Percentiles rank a stretch among this genome's conserved stretches.
These are phyloP conservation scores for Lampris incognitus DNA, from an alignment of 2,113 vertebrate genomes.

Conservation along the genomic window DNA sequence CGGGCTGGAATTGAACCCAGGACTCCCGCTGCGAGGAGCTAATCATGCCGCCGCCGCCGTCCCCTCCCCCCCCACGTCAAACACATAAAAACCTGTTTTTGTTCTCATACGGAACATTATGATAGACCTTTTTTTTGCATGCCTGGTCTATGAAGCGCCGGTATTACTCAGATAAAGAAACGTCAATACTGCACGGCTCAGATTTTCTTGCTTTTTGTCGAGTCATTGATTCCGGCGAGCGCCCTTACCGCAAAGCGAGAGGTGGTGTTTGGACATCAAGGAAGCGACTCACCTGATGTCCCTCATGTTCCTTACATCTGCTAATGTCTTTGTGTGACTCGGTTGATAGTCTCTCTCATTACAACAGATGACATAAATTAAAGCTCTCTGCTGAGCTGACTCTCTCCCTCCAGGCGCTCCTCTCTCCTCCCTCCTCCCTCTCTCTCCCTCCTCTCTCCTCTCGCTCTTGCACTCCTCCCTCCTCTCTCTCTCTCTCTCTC, in stretches of 20 bases:
- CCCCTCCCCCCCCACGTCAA: too few relatives aligned
- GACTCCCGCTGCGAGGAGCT: too few relatives aligned
- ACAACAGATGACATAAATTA: slow-evolving; percentile 38
- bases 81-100: too few relatives aligned
- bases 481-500: slow-evolving; percentile 1
- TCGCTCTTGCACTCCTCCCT: too few relatives aligned
- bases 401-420: slow-evolving; percentile 11
- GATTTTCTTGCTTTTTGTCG: slow-evolving; percentile 12
- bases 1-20: too few relatives aligned
- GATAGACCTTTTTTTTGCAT: too few relatives aligned
- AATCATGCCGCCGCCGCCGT: too few relatives aligned
- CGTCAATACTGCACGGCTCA: neutral
- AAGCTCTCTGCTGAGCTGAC: slow-evolving; percentile 39
- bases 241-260: slow-evolving; percentile 5
- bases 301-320: neutral
- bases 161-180: neutral
- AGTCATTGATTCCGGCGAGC: neutral
- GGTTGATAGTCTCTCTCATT: slow-evolving; percentile 22
- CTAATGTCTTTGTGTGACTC: neutral
- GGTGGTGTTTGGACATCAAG: neutral
- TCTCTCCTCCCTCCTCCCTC: neutral
- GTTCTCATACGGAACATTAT: too few relatives aligned
- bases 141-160: too few relatives aligned
- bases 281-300: slow-evolving; percentile 15
- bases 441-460: neutral